Conservation (phyloP, 2,888 invertebrate genomes). For the Aleiodes alternator region DNA sequence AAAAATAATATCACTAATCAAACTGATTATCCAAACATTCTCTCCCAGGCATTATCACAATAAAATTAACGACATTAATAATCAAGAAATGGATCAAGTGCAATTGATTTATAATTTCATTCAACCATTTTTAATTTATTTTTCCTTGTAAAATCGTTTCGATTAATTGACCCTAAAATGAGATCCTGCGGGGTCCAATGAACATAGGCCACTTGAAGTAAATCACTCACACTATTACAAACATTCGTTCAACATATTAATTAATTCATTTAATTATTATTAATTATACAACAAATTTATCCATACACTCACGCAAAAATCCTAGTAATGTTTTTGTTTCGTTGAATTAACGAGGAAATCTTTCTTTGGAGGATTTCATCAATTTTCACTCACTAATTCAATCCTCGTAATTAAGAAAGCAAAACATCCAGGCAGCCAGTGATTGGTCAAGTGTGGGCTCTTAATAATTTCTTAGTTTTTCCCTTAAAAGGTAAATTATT, state of each 20-base stretch:
- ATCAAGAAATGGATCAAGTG: no score
- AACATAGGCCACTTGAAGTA: conserved; percentile 38
- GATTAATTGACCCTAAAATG: conserved; percentile 34
- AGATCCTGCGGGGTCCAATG: conserved; percentile 30
- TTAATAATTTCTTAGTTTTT: conserved; percentile 34
- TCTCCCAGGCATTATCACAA: no score
- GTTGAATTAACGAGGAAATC: conserved; percentile 46
- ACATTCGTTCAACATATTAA: conserved; percentile 24
- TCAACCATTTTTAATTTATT: no score
- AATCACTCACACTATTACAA: conserved; percentile 19
- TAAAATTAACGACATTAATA: no score
- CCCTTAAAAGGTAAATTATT: conserved; percentile 19
- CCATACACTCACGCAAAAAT: conserved; percentile 34
- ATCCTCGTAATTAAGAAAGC: conserved; percentile 52
- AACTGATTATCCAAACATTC: no score
- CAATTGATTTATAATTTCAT: no score
- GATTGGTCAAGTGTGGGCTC: conserved; percentile 73
- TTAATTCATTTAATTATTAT: conserved; percentile 38
- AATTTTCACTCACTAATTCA: not conserved
- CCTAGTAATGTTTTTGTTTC: conserved; percentile 48
- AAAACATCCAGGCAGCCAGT: conserved; percentile 72
- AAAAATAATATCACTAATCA: no score
- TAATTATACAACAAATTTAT: conserved; percentile 53
- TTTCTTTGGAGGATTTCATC: not conserved
- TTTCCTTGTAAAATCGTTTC: conserved; percentile 16